Base-by-base conservation (phyloP, 1,140 invertebrate genomes). In the Rhynchophorus ferrugineus region DNA sequence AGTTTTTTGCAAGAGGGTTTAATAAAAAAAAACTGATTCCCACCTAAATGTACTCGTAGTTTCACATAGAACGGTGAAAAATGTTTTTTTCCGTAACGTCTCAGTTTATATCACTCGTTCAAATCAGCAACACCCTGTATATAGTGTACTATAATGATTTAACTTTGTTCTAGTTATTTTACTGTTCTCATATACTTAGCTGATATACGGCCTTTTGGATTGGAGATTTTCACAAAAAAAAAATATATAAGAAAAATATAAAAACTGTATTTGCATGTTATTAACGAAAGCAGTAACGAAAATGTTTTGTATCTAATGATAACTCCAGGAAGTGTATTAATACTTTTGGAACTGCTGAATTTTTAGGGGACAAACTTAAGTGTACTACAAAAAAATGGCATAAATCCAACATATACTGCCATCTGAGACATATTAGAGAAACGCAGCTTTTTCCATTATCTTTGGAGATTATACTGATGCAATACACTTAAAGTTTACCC, bases 1-100 rank as follows among this genome's bases (percentile, higher is more conserved):
- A 53, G 50, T 39, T 53, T n/a, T 53, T 53, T 53, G 50, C 50
- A 53, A 53, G 22, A 37, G 11, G 8, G 6, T 53, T 53, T 53
- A 35, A 53, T 53, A 53, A 45, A 29, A 38, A 14, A n/a, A n/a
- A n/a, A n/a, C n/a, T n/a, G n/a, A 45, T 52, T 44, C 44, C 35
- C 49, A 36, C 5, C 24, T 29, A 6, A 6, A 6, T 6, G 11
- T 29, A 29, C 24, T 29, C 11, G 24, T 29, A 29, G 24, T n/a
- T n/a, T n/a, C n/a, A n/a, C n/a, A 29, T 29, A 29, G 11, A 29
- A 5, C 11, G 11, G 24, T 29, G 11, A 29, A 29, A 29, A 6
- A 29, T 29, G 24, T 29, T 29, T 29, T 29, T 11, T 6, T 29
- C 5, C 5, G 5, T 29, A 6, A 29, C 24, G n/a, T n/a, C n/a